Evolutionary conservation across 2,888 invertebrate species (phyloP).

Genomic region (Leptodirus hochenwartii): DNA sequence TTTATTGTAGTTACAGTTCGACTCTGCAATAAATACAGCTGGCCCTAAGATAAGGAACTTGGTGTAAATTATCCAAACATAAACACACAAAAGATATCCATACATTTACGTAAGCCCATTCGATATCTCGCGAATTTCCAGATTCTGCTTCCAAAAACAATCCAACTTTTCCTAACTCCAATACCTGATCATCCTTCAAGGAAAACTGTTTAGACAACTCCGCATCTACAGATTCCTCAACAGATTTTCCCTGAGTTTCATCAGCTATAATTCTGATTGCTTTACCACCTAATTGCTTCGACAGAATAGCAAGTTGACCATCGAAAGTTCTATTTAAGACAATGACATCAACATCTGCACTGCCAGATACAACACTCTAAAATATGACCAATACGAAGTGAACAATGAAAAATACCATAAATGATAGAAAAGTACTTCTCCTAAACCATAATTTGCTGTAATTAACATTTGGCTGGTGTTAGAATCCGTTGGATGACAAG

Average conservation of each 20-base stretch:
- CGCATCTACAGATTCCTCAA: conserved; percentile 23
- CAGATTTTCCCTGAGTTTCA: conserved; percentile 19
- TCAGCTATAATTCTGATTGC: conserved; percentile 13
- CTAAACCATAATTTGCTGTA: conserved; percentile 67
- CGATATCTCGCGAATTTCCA: conserved; percentile 56
- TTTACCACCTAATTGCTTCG: conserved; percentile 28
- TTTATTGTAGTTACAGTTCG: conserved; percentile 59
- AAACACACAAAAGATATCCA: too few species aligned
- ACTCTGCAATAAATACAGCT: conserved; percentile 51
- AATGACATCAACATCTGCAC: conserved; percentile 59
- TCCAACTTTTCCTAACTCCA: conserved; percentile 37
- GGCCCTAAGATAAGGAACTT: conserved; percentile 23
- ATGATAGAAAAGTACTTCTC: conserved; percentile 40
- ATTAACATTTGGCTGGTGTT: conserved; percentile 49
- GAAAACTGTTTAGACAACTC: not conserved
- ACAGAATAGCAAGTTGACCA: conserved; percentile 28
- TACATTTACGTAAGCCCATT: conserved; percentile 55
- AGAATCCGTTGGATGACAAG: conserved; percentile 54
- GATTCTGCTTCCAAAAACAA: conserved; percentile 44
- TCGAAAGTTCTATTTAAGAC: conserved; percentile 33
- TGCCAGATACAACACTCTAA: conserved; percentile 63
- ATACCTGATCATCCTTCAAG: conserved; percentile 22
- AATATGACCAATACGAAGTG: conserved; percentile 14
- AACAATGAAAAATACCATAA: too few species aligned
- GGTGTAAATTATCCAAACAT: too few species aligned